phyloP scores from a whole-genome alignment of 2,113 vertebrate species.

The Capreolus pygargus region DNA sequence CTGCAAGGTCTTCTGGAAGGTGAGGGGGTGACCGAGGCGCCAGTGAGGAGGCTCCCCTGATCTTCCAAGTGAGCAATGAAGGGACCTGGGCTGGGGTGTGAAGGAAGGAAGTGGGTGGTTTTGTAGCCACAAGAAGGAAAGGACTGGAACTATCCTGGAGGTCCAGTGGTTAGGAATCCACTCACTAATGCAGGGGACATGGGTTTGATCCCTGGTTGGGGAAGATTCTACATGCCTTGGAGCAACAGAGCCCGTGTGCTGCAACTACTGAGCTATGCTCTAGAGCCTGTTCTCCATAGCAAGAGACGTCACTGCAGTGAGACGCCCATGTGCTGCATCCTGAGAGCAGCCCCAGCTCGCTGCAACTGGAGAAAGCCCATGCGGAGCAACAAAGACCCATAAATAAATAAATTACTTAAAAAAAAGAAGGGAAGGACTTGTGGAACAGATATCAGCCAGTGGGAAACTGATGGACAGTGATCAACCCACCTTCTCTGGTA shows the following conservation, averaged over 20 bases:
- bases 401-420: neutral
- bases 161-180: neutral
- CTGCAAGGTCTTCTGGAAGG: neutral
- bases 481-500: too few species aligned
- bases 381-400: neutral
- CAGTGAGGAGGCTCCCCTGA: neutral
- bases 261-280: neutral
- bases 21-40: too few species aligned
- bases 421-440: neutral
- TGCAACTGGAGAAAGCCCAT: neutral
- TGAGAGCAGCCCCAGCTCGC: neutral
- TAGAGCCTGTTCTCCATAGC: neutral
- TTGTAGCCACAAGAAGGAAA: neutral
- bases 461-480: neutral
- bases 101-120: neutral
- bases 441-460: neutral
- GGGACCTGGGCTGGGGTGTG: neutral
- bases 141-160: neutral
- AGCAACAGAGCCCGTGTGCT: rapidly evolving
- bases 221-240: neutral
- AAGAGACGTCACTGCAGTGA: neutral
- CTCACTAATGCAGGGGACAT: neutral
- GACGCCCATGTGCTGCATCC: too few species aligned
- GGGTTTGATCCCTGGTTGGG: neutral
- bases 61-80: neutral